phyloP scores from a whole-genome alignment of 2,113 vertebrate species.

The Nothobranchius kuhntae region DNA sequence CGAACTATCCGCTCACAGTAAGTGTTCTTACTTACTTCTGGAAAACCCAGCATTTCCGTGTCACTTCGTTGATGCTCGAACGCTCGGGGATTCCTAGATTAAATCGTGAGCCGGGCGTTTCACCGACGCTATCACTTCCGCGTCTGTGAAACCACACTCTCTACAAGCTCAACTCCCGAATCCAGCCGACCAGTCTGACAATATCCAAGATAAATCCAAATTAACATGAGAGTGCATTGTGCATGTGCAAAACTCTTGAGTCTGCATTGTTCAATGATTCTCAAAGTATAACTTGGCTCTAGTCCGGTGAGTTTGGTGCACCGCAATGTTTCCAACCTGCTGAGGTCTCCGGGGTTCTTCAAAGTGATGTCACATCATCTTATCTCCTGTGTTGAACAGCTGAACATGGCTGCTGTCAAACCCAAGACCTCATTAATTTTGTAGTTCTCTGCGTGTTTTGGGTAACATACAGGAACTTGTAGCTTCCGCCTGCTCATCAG shows the following conservation, averaged over 20 bases:
- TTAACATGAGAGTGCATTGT: not conserved
- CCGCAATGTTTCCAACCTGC: conserved; percentile 5
- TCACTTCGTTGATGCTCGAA: too few species aligned
- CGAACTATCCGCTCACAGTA: too few species aligned
- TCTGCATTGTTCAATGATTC: not conserved
- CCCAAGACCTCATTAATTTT: conserved; percentile 12
- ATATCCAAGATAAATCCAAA: not conserved
- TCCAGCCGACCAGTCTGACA: too few species aligned
- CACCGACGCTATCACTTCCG: too few species aligned
- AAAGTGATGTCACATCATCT: conserved; percentile 5
- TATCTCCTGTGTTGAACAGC: conserved; percentile 1
- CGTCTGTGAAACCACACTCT: too few species aligned
- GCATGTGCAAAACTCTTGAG: too few species aligned
- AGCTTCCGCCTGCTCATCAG: not conserved
- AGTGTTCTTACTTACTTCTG: too few species aligned
- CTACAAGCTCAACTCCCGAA: too few species aligned
- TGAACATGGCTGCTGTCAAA: conserved; percentile 9
- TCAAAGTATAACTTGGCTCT: conserved; percentile 4
- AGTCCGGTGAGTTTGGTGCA: not conserved
- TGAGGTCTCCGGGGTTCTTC: conserved; percentile 11
- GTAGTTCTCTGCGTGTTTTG: not conserved
- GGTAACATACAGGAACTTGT: not conserved
- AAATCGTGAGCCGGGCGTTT: too few species aligned
- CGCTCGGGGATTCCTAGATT: too few species aligned
- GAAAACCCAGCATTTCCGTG: too few species aligned